These are phyloP conservation scores for Plectus sambesii DNA, from an alignment of 1,140 invertebrate genomes.

Conservation along the genomic window DNA sequence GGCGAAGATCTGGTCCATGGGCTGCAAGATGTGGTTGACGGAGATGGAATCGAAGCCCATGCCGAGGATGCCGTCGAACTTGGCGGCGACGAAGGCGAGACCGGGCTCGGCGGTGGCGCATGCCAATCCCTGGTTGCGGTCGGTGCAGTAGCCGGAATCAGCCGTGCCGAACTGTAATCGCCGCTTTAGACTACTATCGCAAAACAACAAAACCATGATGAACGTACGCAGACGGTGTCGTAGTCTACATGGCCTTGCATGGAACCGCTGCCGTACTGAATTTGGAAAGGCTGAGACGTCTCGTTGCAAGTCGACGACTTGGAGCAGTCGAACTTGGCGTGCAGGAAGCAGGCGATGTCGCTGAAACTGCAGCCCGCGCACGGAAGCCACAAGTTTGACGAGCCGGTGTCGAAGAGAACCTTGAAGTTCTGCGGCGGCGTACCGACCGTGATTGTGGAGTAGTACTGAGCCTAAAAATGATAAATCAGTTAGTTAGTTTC, in stretches of 20 bases:
- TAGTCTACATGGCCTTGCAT: conserved; percentile 82
- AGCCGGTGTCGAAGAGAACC: conserved; percentile 22
- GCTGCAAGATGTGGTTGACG: conserved; percentile 53
- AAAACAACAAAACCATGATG: too few species aligned
- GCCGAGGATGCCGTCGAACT: conserved; percentile 89
- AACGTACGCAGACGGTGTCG: conserved; percentile 64
- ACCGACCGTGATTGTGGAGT: conserved; percentile 17
- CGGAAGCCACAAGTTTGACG: conserved; percentile 12
- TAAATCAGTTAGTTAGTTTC: too few species aligned
- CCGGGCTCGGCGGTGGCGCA: conserved; percentile 80
- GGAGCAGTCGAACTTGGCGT: conserved; percentile 81
- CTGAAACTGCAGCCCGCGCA: background rate
- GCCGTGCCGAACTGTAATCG: conserved; percentile 12
- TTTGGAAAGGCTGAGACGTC: conserved; percentile 80
- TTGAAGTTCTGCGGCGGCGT: conserved; percentile 23
- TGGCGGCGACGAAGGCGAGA: conserved; percentile 72
- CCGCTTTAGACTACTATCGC: too few species aligned
- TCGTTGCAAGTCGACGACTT: conserved; percentile 68
- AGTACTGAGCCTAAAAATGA: conserved; percentile 21
- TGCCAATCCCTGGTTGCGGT: conserved; percentile 73
- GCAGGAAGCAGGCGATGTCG: conserved; percentile 55
- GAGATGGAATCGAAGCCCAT: conserved; percentile 75
- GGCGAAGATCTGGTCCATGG: conserved; percentile 67
- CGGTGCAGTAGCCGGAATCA: conserved; percentile 19
- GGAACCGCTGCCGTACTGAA: conserved; percentile 86